Evolutionary conservation across 2,888 invertebrate species (phyloP).

Genomic region (Thymelicus sylvestris): DNA sequence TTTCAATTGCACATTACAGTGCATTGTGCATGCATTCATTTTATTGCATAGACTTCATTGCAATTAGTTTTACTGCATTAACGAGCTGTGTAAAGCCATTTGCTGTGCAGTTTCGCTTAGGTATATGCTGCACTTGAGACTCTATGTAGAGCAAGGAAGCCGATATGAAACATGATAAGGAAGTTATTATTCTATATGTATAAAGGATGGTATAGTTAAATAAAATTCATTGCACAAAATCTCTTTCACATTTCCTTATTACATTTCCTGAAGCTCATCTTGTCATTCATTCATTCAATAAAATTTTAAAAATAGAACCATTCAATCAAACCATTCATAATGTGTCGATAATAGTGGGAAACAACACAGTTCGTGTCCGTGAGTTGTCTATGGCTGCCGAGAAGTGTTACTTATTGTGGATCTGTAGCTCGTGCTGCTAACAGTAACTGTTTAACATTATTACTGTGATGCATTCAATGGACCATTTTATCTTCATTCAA

Average conservation of each 20-base stretch:
- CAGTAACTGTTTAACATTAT: not conserved
- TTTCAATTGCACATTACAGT: not conserved
- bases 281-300: too few relatives aligned
- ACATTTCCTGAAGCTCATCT: too few relatives aligned
- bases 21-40: slow-evolving; percentile 9
- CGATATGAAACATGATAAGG: too few relatives aligned
- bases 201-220: too few relatives aligned
- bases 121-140: not conserved
- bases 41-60: slow-evolving; percentile 22
- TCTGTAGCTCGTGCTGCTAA: slow-evolving; percentile 12
- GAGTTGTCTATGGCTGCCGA: slow-evolving; percentile 8
- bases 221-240: too few relatives aligned
- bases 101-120: slow-evolving; percentile 16
- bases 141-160: too few relatives aligned
- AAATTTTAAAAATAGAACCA: too few relatives aligned
- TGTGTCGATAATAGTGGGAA: slow-evolving; percentile 6
- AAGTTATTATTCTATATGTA: too few relatives aligned
- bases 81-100: slow-evolving; percentile 20
- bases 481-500: not conserved
- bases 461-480: slow-evolving; percentile 3
- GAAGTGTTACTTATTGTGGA: not conserved
- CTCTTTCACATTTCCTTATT: too few relatives aligned
- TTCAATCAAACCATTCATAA: too few relatives aligned
- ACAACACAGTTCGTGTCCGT: slow-evolving; percentile 1
- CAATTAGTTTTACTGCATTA: slow-evolving; percentile 33